Base-by-base conservation (phyloP, 2,797 vertebrate species). In the Urophycis tenuis region DNA sequence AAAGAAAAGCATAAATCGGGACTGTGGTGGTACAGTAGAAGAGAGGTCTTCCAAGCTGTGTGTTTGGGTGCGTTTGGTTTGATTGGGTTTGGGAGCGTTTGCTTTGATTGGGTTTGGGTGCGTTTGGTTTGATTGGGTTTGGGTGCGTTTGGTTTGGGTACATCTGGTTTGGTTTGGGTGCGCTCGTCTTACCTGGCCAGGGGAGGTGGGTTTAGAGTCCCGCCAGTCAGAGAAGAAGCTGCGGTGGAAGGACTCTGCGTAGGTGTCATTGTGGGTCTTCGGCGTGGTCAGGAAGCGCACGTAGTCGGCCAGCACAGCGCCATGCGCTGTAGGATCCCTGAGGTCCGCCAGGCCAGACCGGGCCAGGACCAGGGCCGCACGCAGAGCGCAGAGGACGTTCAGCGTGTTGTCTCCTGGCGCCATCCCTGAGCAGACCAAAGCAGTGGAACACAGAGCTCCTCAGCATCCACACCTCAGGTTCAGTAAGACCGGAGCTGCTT, bases 171-270 rank as follows among this genome's bases (percentile, higher is more conserved):
- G 39, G 33, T 34, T 34, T 34, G 3, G 33, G 33, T 34, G 33
- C 7, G n/a, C n/a, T n/a, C n/a, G 36, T 39, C 35, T 3, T 41
- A 41, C 39, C 39, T 41, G 39, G 39, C 17, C 39, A 2, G 39
- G 39, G 39, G 39, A 41, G 39, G 39, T 81, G 0, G 87, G 91
- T 3, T 83, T 76, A 32, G 15, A 19, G 0, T 90, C 81, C 82
- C 83, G 86, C 92, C 92, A 93, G 77, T 91, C 89, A 0, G 81
- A 39, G 74, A 92, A 93, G 83, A 93, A 93, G 0, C 88, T 85
- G 19, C 91, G 82, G 81, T 93, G 91, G 80, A 34, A 91, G 49
- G 92, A 93, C 82, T 93, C 92, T 0, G 92, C 91, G 11, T 92
- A 92, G 30, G 90, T 90, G 86, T 93, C 92, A 0, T 15, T 15